Evolutionary conservation across 2,888 invertebrate species (phyloP).

Genomic region (Bibio marci): DNA sequence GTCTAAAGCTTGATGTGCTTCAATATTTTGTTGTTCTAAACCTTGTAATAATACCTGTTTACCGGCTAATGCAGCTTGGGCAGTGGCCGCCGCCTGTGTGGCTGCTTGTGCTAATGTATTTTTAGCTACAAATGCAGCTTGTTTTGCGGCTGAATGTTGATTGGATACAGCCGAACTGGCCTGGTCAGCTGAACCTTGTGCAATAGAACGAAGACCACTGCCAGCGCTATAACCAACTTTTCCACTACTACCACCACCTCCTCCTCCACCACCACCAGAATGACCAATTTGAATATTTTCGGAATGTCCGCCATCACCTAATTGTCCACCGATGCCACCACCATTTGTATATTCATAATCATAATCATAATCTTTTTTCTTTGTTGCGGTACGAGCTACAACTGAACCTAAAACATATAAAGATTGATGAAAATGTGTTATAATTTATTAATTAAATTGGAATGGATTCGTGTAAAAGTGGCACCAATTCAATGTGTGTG

Average conservation of each 20-base stretch:
- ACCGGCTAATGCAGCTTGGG: slow-evolving; percentile 42
- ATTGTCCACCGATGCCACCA: background rate
- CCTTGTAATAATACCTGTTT: slow-evolving; percentile 41
- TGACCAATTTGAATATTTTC: too few relatives aligned
- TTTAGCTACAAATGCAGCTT: slow-evolving; percentile 45
- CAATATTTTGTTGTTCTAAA: slow-evolving; percentile 49
- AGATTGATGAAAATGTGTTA: too few relatives aligned
- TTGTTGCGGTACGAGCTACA: background rate
- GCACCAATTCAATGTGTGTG: too few relatives aligned
- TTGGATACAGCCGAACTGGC: slow-evolving; percentile 47
- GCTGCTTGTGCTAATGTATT: slow-evolving; percentile 56
- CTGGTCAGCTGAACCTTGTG: slow-evolving; percentile 49
- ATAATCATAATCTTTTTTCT: background rate
- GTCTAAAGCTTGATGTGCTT: slow-evolving; percentile 45
- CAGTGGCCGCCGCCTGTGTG: slow-evolving; percentile 42
- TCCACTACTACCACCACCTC: too few relatives aligned
- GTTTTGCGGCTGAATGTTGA: slow-evolving; percentile 50
- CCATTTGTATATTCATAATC: background rate
- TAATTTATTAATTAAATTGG: too few relatives aligned
- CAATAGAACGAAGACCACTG: slow-evolving; percentile 45
- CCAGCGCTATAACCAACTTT: slow-evolving; percentile 41
- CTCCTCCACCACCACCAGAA: too few relatives aligned
- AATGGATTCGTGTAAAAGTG: too few relatives aligned
- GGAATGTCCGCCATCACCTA: background rate
- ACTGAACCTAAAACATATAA: background rate